Evolutionary conservation across 2,888 invertebrate genomes (phyloP).

Genomic region (Patella depressa): DNA sequence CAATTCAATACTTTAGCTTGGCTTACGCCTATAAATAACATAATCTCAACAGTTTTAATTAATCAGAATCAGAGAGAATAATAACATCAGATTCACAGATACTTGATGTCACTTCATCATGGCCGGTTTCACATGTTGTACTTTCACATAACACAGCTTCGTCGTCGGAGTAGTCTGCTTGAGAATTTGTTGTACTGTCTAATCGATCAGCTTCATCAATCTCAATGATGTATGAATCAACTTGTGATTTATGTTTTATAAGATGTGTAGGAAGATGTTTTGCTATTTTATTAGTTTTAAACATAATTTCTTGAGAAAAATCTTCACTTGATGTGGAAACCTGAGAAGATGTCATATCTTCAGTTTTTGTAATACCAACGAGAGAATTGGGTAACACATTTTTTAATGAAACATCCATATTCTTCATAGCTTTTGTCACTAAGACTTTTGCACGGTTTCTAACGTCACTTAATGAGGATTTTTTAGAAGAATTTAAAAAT

Average conservation of each 20-base stretch:
- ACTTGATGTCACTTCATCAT: background rate
- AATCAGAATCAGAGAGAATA: conserved; percentile 45
- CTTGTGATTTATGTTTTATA: background rate
- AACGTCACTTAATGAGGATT: background rate
- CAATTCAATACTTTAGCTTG: no score
- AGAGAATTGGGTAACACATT: no score
- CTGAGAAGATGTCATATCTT: background rate
- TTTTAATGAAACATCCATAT: background rate
- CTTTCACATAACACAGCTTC: background rate
- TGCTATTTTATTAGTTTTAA: background rate
- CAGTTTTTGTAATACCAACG: background rate
- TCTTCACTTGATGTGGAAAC: background rate
- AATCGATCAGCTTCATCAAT: background rate
- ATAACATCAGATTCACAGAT: conserved; percentile 25
- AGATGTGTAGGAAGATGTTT: background rate
- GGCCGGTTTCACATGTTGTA: background rate
- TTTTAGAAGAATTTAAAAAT: no score
- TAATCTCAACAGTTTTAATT: background rate
- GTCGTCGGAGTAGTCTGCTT: background rate
- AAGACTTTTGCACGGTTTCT: background rate
- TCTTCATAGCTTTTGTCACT: background rate
- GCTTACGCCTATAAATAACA: no score
- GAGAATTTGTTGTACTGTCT: background rate
- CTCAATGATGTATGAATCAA: background rate
- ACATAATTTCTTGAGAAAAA: background rate